Percentiles rank a stretch among this genome's conserved stretches.
Evolutionary conservation across 2,113 vertebrate genomes (phyloP).

Genomic region (Sorex araneus): DNA sequence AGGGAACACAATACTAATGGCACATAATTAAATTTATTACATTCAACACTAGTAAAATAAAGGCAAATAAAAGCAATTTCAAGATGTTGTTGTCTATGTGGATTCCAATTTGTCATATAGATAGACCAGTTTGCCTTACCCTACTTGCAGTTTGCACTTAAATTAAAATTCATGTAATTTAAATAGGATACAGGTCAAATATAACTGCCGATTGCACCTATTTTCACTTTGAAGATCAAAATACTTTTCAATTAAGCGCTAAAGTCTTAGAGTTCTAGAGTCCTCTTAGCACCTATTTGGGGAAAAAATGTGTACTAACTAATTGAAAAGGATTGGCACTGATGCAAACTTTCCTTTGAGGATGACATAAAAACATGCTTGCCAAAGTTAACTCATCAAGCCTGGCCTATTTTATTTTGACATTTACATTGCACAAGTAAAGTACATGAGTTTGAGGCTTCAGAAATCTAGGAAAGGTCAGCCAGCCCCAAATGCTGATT

Average conservation of each 20-base stretch:
- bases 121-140: not conserved
- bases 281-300: not conserved
- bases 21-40: not conserved
- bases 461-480: slow-evolving; percentile 65
- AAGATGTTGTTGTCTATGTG: not conserved
- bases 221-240: slow-evolving; percentile 59
- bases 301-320: not conserved
- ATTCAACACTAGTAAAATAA: slow-evolving; percentile 24
- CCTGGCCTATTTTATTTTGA: slow-evolving; percentile 62
- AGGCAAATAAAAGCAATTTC: not conserved
- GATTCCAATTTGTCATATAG: slow-evolving; percentile 2
- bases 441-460: slow-evolving; percentile 61
- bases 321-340: not conserved
- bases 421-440: slow-evolving; percentile 63
- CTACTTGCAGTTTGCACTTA: slow-evolving; percentile 18
- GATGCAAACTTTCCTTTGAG: slow-evolving; percentile 16
- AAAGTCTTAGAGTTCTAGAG: slow-evolving; percentile 36
- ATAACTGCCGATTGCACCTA: not conserved
- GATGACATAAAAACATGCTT: slow-evolving; percentile 18
- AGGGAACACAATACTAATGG: not conserved
- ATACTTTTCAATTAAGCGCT: slow-evolving; percentile 23
- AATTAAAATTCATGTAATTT: not conserved
- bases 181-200: not conserved
- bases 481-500: not conserved
- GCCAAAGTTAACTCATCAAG: slow-evolving; percentile 55